Evolutionary conservation across 2,797 vertebrate species (phyloP).

Genomic region (Aplochiton taeniatus): DNA sequence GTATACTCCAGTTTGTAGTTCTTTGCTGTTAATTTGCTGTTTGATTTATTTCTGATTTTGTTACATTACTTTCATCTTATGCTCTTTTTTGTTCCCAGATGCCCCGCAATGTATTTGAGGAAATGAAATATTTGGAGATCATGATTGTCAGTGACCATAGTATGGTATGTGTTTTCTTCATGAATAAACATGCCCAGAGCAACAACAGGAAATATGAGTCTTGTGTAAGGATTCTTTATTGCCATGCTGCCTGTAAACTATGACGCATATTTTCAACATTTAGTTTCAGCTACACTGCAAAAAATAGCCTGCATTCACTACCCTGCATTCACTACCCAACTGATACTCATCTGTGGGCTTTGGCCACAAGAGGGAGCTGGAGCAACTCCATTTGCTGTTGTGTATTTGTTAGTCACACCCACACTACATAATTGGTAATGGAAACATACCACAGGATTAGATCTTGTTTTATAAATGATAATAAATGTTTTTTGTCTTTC

Average conservation of each 20-base stretch:
- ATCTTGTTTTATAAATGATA: too few species aligned
- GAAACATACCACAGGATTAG: background rate
- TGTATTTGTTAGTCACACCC: background rate
- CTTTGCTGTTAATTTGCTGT: too few species aligned
- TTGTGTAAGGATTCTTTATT: background rate
- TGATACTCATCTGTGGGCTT: background rate
- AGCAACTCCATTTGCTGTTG: slow-evolving; percentile 8
- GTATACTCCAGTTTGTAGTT: too few species aligned
- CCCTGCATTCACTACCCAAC: background rate
- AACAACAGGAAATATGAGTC: slow-evolving; percentile 7
- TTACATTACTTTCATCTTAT: too few species aligned
- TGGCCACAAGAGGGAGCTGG: slow-evolving; percentile 48
- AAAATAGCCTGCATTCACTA: background rate
- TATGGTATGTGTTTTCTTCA: slow-evolving; percentile 80
- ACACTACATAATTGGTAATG: too few species aligned
- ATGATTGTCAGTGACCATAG: slow-evolving; percentile 97
- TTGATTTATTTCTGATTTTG: too few species aligned
- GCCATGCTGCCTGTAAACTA: background rate
- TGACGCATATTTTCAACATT: background rate
- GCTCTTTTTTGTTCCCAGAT: slow-evolving; percentile 72
- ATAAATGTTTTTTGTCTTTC: too few species aligned
- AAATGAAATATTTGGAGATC: slow-evolving; percentile 97
- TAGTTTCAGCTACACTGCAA: background rate
- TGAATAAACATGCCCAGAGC: background rate
- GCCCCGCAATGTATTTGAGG: slow-evolving; percentile 90